A percentile compares a stretch with the other conserved stretches of the same genome.
Evolutionary conservation across 2,888 invertebrate genomes (phyloP).

Genomic region (Rhamphomyia laevipes): DNA sequence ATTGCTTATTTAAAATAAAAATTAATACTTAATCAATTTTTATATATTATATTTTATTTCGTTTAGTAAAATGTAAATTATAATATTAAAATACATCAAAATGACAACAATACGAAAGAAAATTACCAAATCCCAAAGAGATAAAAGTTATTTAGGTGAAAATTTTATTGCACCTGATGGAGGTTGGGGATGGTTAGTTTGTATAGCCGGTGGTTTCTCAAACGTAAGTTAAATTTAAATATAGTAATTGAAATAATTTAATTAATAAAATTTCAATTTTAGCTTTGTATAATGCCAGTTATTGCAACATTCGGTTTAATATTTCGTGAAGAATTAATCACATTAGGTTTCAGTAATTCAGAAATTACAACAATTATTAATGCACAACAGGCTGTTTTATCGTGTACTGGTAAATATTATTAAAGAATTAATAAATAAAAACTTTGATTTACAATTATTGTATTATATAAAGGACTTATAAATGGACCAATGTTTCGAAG

Average conservation of each 20-base stretch:
- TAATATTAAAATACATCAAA: not conserved
- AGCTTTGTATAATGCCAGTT: slow-evolving; percentile 55
- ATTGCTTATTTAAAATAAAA: too few relatives aligned
- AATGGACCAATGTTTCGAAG: slow-evolving; percentile 53
- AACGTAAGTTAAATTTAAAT: slow-evolving; percentile 46
- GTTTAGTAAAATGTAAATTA: too few relatives aligned
- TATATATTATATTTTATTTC: too few relatives aligned
- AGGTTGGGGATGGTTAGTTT: slow-evolving; percentile 62
- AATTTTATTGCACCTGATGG: slow-evolving; percentile 62
- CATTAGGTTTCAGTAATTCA: slow-evolving; percentile 49
- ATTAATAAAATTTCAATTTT: slow-evolving; percentile 19
- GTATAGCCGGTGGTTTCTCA: slow-evolving; percentile 56
- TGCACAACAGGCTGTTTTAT: slow-evolving; percentile 54
- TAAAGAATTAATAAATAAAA: too few relatives aligned
- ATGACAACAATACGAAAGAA: not conserved
- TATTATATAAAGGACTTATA: slow-evolving; percentile 41
- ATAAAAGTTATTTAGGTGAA: slow-evolving; percentile 36
- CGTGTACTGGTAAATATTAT: slow-evolving; percentile 47
- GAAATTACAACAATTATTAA: slow-evolving; percentile 61
- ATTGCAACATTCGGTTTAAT: slow-evolving; percentile 61
- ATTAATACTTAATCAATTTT: too few relatives aligned
- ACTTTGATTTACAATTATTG: too few relatives aligned
- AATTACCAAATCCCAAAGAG: slow-evolving; percentile 21
- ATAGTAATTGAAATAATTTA: not conserved
- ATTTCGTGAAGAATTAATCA: slow-evolving; percentile 49